Percentiles rank a stretch among this genome's conserved stretches.
Evolutionary conservation across 2,797 vertebrate genomes (phyloP).

Genomic region (Hippoglossus hippoglossus): DNA sequence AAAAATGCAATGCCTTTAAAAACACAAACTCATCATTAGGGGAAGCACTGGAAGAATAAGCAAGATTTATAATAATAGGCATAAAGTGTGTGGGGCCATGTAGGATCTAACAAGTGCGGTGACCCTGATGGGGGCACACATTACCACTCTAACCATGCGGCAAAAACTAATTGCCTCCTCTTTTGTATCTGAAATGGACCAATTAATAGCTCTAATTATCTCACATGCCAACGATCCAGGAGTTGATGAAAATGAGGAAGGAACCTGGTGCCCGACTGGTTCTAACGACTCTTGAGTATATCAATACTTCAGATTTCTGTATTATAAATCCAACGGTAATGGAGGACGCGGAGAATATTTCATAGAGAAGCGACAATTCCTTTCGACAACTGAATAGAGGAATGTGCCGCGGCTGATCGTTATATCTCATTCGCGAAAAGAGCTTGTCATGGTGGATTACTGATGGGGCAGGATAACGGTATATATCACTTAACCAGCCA

Average conservation of each 20-base stretch:
- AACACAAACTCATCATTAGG: neutral
- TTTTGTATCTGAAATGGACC: conserved; percentile 70
- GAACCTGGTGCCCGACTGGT: conserved; percentile 16
- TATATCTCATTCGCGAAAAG: conserved; percentile 41
- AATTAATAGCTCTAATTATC: conserved; percentile 77
- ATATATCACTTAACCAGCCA: conserved; percentile 35
- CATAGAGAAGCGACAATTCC: conserved; percentile 9
- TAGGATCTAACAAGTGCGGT: conserved; percentile 18
- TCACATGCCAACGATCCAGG: conserved; percentile 45
- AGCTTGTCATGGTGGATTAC: conserved; percentile 50
- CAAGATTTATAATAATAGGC: neutral
- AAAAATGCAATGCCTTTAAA: neutral
- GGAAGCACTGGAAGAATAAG: neutral
- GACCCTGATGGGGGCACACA: conserved; percentile 36
- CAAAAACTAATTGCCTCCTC: conserved; percentile 69
- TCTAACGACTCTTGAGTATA: conserved; percentile 28
- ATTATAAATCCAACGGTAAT: conserved; percentile 30
- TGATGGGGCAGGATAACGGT: conserved; percentile 42
- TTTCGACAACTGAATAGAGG: conserved; percentile 49
- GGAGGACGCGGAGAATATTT: conserved; percentile 13
- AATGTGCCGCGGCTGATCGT: conserved; percentile 43
- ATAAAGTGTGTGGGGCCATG: neutral
- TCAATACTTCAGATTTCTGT: conserved; percentile 52
- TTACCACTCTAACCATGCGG: conserved; percentile 58
- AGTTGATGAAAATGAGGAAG: conserved; percentile 53